Base-by-base conservation (phyloP, 2,797 vertebrate species). In the Luscinia megarhynchos region DNA sequence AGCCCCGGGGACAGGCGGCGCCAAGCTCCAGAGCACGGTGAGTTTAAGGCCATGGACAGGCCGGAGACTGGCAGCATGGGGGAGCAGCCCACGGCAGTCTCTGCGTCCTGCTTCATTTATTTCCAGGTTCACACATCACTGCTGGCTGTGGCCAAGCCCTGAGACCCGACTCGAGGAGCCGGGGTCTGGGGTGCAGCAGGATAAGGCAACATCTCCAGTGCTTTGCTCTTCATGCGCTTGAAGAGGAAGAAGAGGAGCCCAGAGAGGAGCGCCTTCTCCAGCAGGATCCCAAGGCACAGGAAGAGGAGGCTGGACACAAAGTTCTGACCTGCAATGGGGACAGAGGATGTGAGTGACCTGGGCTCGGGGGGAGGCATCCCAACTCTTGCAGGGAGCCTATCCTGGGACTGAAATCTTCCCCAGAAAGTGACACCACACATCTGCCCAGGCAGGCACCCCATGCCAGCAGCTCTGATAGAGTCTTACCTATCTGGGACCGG, bases 121-220 rank as follows among this genome's bases (percentile, higher is more conserved):
- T 94, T 72, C 8, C 40, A 26, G 3, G 5, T 17, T 32, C 40
- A 51, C 21, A 15, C 0, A 0, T 4, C 41, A 8, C 2, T 30
- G 23, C 11, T 4, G 27, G 30, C 0, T 1, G n/a, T 4, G 15
- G n/a, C 22, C 5, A 11, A 26, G 43, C 8, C 3, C 36, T 18
- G 4, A 5, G 19, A 55, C 8, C 13, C 0, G 0, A 23, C 14
- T 8, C 0, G 1, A 26, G 13, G 20, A 58, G 15, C 7, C 1
- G 1, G 16, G 4, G 10, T 4, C 10, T 2, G 7, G 11, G 16
- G 5, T 0, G 1, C 14, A 22, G 22, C 2, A 0, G 32, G 15
- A 12, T 0, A 1, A 3, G 34, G 51, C 2, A 2, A 8, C 5
- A 4, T 21, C 34, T 1, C 5, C 0, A 0, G 2, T 1, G 7